Conservation (phyloP, 1,140 invertebrate species). For the Phymastichus coffea region DNA sequence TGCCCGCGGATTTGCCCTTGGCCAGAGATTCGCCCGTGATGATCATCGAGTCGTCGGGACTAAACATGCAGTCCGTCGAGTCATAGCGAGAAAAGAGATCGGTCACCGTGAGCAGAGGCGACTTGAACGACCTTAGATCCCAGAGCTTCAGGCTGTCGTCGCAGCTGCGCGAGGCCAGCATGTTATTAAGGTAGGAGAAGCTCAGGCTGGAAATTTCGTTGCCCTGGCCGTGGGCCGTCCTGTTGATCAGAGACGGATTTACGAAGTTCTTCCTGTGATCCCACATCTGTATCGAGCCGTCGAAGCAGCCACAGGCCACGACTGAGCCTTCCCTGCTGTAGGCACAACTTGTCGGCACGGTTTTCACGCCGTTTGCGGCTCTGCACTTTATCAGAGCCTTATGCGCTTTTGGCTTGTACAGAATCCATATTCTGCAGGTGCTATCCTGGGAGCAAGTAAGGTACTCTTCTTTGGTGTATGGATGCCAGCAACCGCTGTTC, state of each 20-base stretch:
- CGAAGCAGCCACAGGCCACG: slow-evolving; percentile 87
- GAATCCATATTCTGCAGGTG: slow-evolving; percentile 88
- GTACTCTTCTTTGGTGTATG: slow-evolving; percentile 88
- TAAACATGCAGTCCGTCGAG: slow-evolving; percentile 91
- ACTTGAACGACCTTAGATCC: slow-evolving; percentile 86
- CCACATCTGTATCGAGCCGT: slow-evolving; percentile 98
- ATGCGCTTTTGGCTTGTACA: slow-evolving; percentile 75
- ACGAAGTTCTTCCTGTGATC: slow-evolving; percentile 84
- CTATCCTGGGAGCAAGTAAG: slow-evolving; percentile 92
- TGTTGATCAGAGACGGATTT: slow-evolving; percentile 75
- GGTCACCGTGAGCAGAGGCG: slow-evolving; percentile 68
- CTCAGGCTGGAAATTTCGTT: slow-evolving; percentile 80
- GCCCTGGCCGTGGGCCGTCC: slow-evolving; percentile 80
- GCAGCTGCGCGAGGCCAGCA: slow-evolving; percentile 79
- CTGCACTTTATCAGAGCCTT: slow-evolving; percentile 87
- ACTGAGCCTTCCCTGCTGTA: slow-evolving; percentile 87
- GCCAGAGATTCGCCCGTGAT: slow-evolving; percentile 84
- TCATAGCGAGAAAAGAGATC: slow-evolving; percentile 84
- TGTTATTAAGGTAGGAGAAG: slow-evolving; percentile 86
- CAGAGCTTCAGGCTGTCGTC: slow-evolving; percentile 96
- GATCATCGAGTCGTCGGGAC: slow-evolving; percentile 88
- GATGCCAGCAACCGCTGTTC: slow-evolving; percentile 93
- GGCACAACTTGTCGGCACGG: slow-evolving; percentile 80
- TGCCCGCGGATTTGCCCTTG: slow-evolving; percentile 70
- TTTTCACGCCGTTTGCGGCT: slow-evolving; percentile 84